phyloP scores from a whole-genome alignment of 1,140 invertebrate genomes.

The Pogonomyrmex californicus region DNA sequence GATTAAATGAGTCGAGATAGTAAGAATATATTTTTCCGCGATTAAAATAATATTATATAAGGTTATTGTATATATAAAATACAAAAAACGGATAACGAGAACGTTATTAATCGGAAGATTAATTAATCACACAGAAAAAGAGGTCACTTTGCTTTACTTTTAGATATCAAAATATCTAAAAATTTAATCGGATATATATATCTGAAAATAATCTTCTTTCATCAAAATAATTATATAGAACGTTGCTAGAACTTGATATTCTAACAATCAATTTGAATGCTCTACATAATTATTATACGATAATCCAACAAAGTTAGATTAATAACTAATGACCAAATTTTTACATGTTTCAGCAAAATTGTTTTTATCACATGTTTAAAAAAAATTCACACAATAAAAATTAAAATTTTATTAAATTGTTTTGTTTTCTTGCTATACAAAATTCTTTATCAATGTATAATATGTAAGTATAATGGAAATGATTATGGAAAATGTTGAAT shows the following conservation, averaged over 20 bases:
- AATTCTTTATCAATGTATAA: not conserved
- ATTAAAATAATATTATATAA: not conserved
- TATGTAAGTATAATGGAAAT: not conserved
- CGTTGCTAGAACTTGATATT: too few relatives aligned
- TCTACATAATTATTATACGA: too few relatives aligned
- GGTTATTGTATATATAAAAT: not conserved
- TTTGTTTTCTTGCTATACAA: not conserved
- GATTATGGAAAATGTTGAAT: not conserved
- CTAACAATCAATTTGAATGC: too few relatives aligned
- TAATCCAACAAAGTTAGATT: too few relatives aligned
- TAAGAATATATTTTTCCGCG: not conserved
- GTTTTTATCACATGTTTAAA: too few relatives aligned
- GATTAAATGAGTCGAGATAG: conserved; percentile 47
- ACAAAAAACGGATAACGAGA: not conserved
- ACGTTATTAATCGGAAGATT: not conserved
- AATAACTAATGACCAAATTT: too few relatives aligned
- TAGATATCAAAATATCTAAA: too few relatives aligned
- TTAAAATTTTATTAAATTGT: not conserved
- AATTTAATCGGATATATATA: too few relatives aligned
- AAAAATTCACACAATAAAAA: not conserved
- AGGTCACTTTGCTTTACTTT: too few relatives aligned
- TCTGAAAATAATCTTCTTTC: too few relatives aligned
- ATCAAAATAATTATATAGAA: too few relatives aligned
- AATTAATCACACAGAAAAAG: not conserved
- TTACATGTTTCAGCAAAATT: too few relatives aligned